phyloP scores from a whole-genome alignment of 2,888 invertebrate species.

The Dryobota labecula region DNA sequence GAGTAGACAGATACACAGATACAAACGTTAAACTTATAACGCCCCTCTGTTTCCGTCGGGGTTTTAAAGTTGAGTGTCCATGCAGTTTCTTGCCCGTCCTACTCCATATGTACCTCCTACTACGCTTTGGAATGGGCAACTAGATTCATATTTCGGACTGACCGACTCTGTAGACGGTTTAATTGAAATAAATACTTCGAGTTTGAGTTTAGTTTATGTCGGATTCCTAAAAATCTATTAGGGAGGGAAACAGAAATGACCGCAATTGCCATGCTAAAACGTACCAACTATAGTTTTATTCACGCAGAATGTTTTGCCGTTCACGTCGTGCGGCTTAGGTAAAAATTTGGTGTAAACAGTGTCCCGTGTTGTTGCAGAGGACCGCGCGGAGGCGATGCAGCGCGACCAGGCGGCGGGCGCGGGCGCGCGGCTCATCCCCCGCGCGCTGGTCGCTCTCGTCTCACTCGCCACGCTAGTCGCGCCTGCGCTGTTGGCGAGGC shows the following conservation, averaged over 20 bases:
- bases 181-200: too few relatives aligned
- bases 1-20: too few relatives aligned
- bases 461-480: constrained; percentile 8
- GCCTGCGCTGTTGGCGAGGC: constrained; percentile 4
- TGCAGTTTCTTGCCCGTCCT: too few relatives aligned
- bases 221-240: neutral
- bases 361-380: constrained; percentile 34
- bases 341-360: too few relatives aligned
- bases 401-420: constrained; percentile 84
- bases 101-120: too few relatives aligned
- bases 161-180: too few relatives aligned
- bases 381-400: constrained; percentile 91
- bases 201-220: too few relatives aligned
- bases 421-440: neutral
- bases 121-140: too few relatives aligned
- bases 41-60: too few relatives aligned
- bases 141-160: too few relatives aligned
- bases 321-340: neutral
- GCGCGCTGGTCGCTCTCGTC: neutral
- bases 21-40: too few relatives aligned
- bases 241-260: neutral
- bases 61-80: too few relatives aligned
- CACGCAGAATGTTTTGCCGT: neutral
- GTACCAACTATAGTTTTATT: neutral
- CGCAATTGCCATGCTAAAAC: neutral